phyloP scores from a whole-genome alignment of 2,888 invertebrate genomes.

The Augiades crinisus region DNA sequence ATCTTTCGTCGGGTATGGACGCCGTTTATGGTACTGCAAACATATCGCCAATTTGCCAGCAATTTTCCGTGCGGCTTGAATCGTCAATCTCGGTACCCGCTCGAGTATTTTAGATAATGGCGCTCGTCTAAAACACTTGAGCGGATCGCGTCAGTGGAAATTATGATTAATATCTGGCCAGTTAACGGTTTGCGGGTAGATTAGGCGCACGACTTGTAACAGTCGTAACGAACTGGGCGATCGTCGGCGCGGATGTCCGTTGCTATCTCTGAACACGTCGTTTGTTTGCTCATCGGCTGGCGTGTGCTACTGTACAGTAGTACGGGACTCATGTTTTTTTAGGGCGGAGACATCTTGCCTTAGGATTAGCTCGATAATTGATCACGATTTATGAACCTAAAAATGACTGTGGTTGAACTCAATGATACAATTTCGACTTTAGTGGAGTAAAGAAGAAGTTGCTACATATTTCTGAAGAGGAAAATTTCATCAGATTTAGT shows the following conservation, averaged over 20 bases:
- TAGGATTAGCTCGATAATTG: too few relatives aligned
- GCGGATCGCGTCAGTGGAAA: slow-evolving; percentile 66
- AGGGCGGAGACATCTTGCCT: too few relatives aligned
- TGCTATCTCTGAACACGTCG: slow-evolving; percentile 46
- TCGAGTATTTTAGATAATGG: slow-evolving; percentile 62
- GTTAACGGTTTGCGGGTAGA: slow-evolving; percentile 51
- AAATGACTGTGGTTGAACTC: too few relatives aligned
- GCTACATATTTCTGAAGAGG: too few relatives aligned
- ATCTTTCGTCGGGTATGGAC: slow-evolving; percentile 45
- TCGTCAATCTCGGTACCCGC: slow-evolving; percentile 43
- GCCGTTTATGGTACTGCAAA: slow-evolving; percentile 25
- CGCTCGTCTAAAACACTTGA: slow-evolving; percentile 71
- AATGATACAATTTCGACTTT: too few relatives aligned
- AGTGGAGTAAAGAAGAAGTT: too few relatives aligned
- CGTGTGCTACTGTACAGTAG: slow-evolving; percentile 37
- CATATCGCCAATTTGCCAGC: slow-evolving; percentile 29
- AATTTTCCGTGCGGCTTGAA: slow-evolving; percentile 36
- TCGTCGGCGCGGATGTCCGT: slow-evolving; percentile 50
- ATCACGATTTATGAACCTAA: too few relatives aligned
- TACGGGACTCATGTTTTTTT: not conserved
- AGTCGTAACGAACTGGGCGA: slow-evolving; percentile 31
- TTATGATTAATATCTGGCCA: slow-evolving; percentile 75
- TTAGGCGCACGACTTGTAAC: slow-evolving; percentile 37
- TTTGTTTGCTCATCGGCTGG: slow-evolving; percentile 52
- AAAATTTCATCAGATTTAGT: too few relatives aligned